Evolutionary conservation across 2,797 vertebrate species (phyloP), one percentile per base, ranked within the genome.

Genomic region (Hippopotamyrus pictus): DNA sequence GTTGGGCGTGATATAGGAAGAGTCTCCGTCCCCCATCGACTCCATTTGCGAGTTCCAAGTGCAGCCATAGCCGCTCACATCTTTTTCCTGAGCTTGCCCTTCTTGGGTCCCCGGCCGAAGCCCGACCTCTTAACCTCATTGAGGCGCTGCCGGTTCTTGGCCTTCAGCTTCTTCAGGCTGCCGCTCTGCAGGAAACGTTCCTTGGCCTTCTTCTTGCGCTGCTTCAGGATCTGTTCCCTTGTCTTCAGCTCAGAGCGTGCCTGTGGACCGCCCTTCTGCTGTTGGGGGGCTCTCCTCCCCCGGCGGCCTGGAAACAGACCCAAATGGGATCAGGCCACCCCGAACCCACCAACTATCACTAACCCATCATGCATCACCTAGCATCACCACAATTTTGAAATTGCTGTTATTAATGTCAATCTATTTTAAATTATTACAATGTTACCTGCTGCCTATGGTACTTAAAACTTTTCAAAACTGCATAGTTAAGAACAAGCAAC

Each of bases 201-300:
- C 93, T 99, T 99, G 90, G 96, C 94, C 0, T 88, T 83, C 1
- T 92, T 94, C 92, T 96, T 98, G 79, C 98, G 96, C 93, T 96
- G 93, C 92, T 97, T 99, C 89, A 99, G 93, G 93, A 99, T 99
- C 95, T 99, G 97, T n/a, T 97, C 94, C 33, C 93, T 97, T 57
- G 92, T 96, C 94, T 95, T 98, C 90, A 99, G 96, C 95, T 99
- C 98, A 0, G 97, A 96, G 88, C 93, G 96, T 6, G 95, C 90
- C 0, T 17, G 93, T 8, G 92, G 93, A 0, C 91, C 94, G 0
- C 93, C 89, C 0, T 48, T 92, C 6, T 87, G 69, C 90, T 44
- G 44, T 69, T 53, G 79, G 22, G 89, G 91, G 89, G 90, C 90
- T 86, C 88, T 89, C 88, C 91, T 92, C 19, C 93, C 94, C 0